These are phyloP conservation scores for Nesoenas mayeri DNA, from an alignment of 2,113 vertebrate species.

Conservation along the genomic window DNA sequence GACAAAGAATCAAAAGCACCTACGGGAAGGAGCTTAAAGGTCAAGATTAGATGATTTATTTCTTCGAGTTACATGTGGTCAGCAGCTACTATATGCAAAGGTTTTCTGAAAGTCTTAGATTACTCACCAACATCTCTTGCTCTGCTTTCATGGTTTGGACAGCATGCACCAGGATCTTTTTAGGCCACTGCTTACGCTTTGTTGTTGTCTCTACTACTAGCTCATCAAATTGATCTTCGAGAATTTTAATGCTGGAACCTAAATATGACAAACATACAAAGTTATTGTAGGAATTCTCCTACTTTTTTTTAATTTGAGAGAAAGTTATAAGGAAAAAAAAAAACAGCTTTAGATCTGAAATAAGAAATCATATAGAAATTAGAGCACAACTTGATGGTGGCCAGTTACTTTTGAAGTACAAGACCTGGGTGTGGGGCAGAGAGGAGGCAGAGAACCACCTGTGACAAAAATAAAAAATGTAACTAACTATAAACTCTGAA, in stretches of 20 bases:
- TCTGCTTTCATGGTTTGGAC: slow-evolving; percentile 83
- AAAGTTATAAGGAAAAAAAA: not conserved
- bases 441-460: not conserved
- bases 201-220: slow-evolving; percentile 81
- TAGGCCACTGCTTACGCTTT: slow-evolving; percentile 84
- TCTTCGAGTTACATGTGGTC: not conserved
- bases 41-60: not conserved
- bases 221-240: slow-evolving; percentile 89
- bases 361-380: not conserved
- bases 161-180: slow-evolving; percentile 81
- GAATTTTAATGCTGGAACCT: slow-evolving; percentile 72
- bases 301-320: not conserved
- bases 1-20: not conserved
- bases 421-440: not conserved
- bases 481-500: not conserved
- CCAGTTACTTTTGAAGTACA: not conserved
- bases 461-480: rapidly evolving
- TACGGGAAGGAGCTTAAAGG: not conserved
- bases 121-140: slow-evolving; percentile 86
- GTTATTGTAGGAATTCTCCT: not conserved
- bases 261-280: slow-evolving; percentile 17
- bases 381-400: not conserved
- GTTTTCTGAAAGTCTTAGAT: not conserved
- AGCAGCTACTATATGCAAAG: not conserved
- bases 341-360: not conserved